Evolutionary conservation across 1,140 invertebrate species (phyloP).

Genomic region (Asobara japonica): DNA sequence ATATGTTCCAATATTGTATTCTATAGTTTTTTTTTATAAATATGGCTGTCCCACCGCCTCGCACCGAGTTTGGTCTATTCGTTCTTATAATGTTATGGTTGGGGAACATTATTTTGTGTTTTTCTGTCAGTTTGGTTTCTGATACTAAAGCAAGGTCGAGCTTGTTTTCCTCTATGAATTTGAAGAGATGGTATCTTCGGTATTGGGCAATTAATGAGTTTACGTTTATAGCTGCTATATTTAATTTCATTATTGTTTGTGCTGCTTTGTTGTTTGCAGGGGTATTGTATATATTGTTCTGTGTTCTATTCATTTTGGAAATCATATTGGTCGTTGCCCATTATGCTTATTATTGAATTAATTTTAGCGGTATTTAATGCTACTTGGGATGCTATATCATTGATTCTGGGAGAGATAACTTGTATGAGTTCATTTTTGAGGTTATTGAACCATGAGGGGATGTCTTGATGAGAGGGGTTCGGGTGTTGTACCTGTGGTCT

Average conservation of each 20-base stretch:
- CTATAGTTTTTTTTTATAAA: constrained; percentile 8
- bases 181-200: neutral
- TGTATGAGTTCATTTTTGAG: neutral
- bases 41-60: constrained; percentile 30
- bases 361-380: neutral
- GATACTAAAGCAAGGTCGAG: neutral
- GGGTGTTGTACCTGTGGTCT: too few species aligned
- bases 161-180: neutral
- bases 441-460: neutral
- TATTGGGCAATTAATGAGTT: neutral
- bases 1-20: neutral
- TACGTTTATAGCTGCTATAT: neutral
- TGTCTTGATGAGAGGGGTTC: neutral
- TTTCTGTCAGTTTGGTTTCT: neutral
- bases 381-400: neutral
- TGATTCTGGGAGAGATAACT: neutral
- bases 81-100: too few species aligned
- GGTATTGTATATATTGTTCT: neutral
- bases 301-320: neutral
- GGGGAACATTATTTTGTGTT: neutral
- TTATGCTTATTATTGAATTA: neutral
- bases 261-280: neutral
- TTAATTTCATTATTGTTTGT: neutral
- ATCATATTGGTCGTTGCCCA: neutral
- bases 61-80: too few species aligned